phyloP scores from a whole-genome alignment of 2,113 vertebrate species.

The Oryzias melastigma region DNA sequence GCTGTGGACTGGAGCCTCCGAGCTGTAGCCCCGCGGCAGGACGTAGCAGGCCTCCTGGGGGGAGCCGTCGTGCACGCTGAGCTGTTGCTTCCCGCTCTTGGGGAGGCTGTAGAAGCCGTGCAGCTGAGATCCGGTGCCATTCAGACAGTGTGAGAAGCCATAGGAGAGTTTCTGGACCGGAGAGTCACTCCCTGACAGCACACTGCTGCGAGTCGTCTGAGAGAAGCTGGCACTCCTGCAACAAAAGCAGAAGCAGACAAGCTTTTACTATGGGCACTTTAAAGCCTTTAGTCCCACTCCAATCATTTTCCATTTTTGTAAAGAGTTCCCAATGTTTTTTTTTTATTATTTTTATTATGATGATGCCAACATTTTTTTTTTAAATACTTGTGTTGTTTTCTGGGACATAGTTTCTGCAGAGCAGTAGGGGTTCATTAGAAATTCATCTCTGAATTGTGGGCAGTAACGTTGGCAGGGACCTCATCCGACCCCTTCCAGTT shows the following conservation, averaged over 20 bases:
- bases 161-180: constrained; percentile 90
- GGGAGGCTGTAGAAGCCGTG: constrained; percentile 95
- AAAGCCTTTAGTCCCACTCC: not conserved
- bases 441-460: no score
- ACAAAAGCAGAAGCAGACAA: constrained; percentile 16
- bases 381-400: no score
- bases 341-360: no score
- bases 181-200: constrained; percentile 86
- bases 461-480: no score
- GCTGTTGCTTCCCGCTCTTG: constrained; percentile 85
- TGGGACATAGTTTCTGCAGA: no score
- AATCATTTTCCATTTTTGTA: no score
- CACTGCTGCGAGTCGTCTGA: constrained; percentile 85
- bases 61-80: constrained; percentile 39
- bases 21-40: constrained; percentile 84
- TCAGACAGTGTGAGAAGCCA: constrained; percentile 88
- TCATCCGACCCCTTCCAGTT: no score
- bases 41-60: constrained; percentile 84
- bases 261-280: constrained; percentile 6
- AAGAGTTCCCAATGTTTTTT: no score
- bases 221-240: constrained; percentile 97
- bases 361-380: no score
- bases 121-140: constrained; percentile 83
- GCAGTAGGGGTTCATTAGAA: no score
- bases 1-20: constrained; percentile 75